Evolutionary conservation across 2,888 invertebrate genomes (phyloP).

Genomic region (Notodonta dromedarius): DNA sequence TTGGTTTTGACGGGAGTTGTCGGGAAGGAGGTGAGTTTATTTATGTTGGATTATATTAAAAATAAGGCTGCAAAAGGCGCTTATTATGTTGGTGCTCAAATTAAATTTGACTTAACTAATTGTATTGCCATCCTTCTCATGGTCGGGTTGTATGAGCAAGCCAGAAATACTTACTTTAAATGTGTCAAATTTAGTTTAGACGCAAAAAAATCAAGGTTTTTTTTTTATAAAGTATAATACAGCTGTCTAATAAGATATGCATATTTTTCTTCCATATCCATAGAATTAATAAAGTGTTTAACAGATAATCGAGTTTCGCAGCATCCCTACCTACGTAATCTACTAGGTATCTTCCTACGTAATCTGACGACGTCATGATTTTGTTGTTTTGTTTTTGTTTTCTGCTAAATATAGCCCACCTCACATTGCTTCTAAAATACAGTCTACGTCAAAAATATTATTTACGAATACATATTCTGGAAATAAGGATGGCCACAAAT

Average conservation of each 20-base stretch:
- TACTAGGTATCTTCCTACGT: not conserved
- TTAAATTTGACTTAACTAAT: no score
- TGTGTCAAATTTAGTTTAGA: no score
- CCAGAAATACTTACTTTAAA: no score
- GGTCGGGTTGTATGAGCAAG: no score
- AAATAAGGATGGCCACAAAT: no score
- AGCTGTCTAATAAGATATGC: no score
- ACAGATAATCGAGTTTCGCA: not conserved
- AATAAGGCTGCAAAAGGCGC: not conserved
- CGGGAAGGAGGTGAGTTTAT: slow-evolving; percentile 7
- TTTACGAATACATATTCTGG: no score
- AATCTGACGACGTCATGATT: not conserved
- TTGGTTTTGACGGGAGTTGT: slow-evolving; percentile 15
- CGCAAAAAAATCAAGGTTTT: not conserved
- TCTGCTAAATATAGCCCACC: not conserved
- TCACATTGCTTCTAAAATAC: not conserved
- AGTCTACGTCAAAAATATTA: no score
- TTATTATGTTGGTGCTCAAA: no score
- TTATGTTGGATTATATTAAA: not conserved
- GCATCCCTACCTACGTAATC: not conserved
- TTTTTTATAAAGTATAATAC: not conserved
- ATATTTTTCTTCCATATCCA: not conserved
- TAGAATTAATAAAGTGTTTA: not conserved
- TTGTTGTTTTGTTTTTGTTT: not conserved
- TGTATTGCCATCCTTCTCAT: no score